phyloP scores from a whole-genome alignment of 2,888 invertebrate species.

The Isoperla grammatica region DNA sequence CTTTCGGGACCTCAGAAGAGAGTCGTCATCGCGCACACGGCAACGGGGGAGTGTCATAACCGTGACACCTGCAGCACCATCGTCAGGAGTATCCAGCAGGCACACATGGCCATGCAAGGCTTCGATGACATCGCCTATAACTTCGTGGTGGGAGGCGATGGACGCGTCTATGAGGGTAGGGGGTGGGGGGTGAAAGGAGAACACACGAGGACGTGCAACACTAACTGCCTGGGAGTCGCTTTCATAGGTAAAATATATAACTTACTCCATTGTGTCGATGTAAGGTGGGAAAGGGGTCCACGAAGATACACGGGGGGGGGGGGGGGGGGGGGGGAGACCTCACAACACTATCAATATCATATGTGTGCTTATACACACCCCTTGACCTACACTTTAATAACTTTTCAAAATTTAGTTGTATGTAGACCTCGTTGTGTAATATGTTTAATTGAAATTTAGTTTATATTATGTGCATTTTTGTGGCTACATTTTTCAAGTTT shows the following conservation, averaged over 20 bases:
- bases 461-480: too few relatives aligned
- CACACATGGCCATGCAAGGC: not conserved
- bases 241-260: slow-evolving; percentile 20
- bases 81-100: slow-evolving; percentile 10
- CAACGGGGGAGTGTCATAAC: not conserved
- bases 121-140: slow-evolving; percentile 35
- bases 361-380: too few relatives aligned
- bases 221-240: slow-evolving; percentile 12
- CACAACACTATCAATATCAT: too few relatives aligned
- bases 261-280: not conserved
- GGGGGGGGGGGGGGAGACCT: too few relatives aligned
- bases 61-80: not conserved
- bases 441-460: too few relatives aligned
- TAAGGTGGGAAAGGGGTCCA: not conserved
- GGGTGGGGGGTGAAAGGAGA: slow-evolving; percentile 35
- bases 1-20: not conserved
- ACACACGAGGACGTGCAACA: slow-evolving; percentile 8
- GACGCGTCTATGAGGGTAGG: slow-evolving; percentile 38
- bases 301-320: too few relatives aligned
- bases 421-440: too few relatives aligned
- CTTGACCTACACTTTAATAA: too few relatives aligned
- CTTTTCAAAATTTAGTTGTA: too few relatives aligned
- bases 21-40: slow-evolving; percentile 12
- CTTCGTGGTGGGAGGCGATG: slow-evolving; percentile 40
- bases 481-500: too few relatives aligned